These are phyloP conservation scores for Neoaliturus tenellus DNA, from an alignment of 2,888 invertebrate genomes.

Conservation along the genomic window DNA sequence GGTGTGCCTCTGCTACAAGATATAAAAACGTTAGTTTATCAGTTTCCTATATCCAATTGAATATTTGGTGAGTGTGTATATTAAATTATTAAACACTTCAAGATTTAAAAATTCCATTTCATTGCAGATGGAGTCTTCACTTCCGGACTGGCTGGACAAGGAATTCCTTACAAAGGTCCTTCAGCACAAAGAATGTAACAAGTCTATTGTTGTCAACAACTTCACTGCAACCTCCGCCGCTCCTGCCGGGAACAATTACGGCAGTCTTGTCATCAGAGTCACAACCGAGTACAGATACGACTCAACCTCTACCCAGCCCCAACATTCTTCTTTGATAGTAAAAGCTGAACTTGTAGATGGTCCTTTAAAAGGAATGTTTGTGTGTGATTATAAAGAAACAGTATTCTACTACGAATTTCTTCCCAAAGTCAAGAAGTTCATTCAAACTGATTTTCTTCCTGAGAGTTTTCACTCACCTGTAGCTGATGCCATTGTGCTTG, in stretches of 20 bases:
- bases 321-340: not conserved
- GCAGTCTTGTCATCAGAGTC: slow-evolving; percentile 7
- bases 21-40: too few species aligned
- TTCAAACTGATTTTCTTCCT: not conserved
- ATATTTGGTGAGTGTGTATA: too few species aligned
- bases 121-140: not conserved
- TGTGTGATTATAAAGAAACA: not conserved
- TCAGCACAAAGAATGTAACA: not conserved
- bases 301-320: not conserved
- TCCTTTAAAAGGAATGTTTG: not conserved
- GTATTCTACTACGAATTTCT: slow-evolving; percentile 18
- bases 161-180: not conserved
- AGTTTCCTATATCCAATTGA: too few species aligned
- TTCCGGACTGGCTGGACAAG: not conserved
- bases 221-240: not conserved
- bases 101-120: too few species aligned
- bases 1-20: too few species aligned
- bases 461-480: not conserved
- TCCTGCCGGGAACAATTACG: slow-evolving; percentile 1
- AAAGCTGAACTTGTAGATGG: slow-evolving; percentile 10
- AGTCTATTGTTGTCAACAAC: not conserved
- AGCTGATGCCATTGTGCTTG: not conserved
- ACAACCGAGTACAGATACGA: not conserved
- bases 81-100: too few species aligned
- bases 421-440: not conserved